Evolutionary conservation across 2,888 invertebrate species (phyloP).

Genomic region (Synergus laeviventris): DNA sequence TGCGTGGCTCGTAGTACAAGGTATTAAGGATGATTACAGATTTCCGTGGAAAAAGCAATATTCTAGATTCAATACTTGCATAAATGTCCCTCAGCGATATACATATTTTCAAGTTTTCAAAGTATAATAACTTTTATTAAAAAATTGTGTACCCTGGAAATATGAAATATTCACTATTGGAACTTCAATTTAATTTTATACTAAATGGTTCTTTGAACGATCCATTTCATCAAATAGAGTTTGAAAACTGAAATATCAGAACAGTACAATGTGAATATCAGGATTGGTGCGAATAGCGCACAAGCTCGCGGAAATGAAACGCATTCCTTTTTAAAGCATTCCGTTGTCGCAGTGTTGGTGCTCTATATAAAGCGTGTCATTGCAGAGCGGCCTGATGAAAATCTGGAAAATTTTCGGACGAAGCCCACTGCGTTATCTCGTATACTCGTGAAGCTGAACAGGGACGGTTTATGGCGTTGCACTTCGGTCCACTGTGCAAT

Average conservation of each 20-base stretch:
- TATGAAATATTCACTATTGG: neutral
- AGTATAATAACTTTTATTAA: neutral
- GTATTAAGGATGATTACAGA: neutral
- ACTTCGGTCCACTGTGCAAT: constrained; percentile 68
- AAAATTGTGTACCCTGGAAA: neutral
- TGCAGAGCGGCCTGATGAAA: constrained; percentile 52
- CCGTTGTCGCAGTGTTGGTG: constrained; percentile 8
- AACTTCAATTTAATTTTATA: neutral
- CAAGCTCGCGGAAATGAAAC: neutral
- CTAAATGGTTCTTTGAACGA: neutral
- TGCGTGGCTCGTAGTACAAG: neutral
- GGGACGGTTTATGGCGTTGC: constrained; percentile 59
- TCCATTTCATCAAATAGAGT: neutral
- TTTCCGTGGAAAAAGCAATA: neutral
- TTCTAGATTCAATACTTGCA: too few relatives aligned
- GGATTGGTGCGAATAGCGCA: neutral
- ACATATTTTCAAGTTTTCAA: too few relatives aligned
- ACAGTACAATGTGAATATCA: constrained; percentile 1
- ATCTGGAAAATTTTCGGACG: constrained; percentile 55
- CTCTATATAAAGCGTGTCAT: constrained; percentile 50
- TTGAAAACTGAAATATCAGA: neutral
- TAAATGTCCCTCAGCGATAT: too few relatives aligned
- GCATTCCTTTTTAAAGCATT: constrained; percentile 2
- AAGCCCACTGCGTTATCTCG: constrained; percentile 40
- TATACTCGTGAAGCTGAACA: constrained; percentile 16